phyloP scores from a whole-genome alignment of 2,888 invertebrate genomes.

The Unio delphinus region DNA sequence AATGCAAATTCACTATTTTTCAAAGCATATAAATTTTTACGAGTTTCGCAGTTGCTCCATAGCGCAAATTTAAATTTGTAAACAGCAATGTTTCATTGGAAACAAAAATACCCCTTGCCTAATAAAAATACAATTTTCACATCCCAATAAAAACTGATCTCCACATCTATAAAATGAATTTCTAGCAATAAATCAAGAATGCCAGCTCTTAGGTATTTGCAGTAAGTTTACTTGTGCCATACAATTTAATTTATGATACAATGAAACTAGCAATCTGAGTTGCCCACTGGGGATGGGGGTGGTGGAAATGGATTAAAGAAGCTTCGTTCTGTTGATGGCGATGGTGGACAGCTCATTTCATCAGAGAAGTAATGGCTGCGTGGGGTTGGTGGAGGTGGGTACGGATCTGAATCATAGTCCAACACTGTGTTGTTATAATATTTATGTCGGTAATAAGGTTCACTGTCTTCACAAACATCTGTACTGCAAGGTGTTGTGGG shows the following conservation, averaged over 20 bases:
- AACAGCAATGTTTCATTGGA: too few relatives aligned
- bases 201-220: too few relatives aligned
- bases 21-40: too few relatives aligned
- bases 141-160: too few relatives aligned
- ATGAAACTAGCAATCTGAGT: slow-evolving; percentile 60
- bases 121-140: too few relatives aligned
- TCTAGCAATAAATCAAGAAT: too few relatives aligned
- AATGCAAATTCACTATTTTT: too few relatives aligned
- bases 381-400: slow-evolving; percentile 85
- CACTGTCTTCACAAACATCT: slow-evolving; percentile 85
- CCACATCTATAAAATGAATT: too few relatives aligned
- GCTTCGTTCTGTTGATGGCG: slow-evolving; percentile 79
- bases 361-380: slow-evolving; percentile 84
- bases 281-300: slow-evolving; percentile 83
- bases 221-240: too few relatives aligned
- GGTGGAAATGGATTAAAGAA: slow-evolving; percentile 87
- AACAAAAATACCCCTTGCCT: too few relatives aligned
- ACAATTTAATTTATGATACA: not conserved
- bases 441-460: slow-evolving; percentile 64
- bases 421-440: slow-evolving; percentile 47
- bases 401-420: slow-evolving; percentile 79
- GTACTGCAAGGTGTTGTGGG: slow-evolving; percentile 93
- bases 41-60: too few relatives aligned
- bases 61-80: too few relatives aligned
- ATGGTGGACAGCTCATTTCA: slow-evolving; percentile 74